Percentiles rank a stretch among this genome's conserved stretches.
Evolutionary conservation across 2,113 vertebrate species (phyloP).

Genomic region (Phalacrocorax brasilianus): DNA sequence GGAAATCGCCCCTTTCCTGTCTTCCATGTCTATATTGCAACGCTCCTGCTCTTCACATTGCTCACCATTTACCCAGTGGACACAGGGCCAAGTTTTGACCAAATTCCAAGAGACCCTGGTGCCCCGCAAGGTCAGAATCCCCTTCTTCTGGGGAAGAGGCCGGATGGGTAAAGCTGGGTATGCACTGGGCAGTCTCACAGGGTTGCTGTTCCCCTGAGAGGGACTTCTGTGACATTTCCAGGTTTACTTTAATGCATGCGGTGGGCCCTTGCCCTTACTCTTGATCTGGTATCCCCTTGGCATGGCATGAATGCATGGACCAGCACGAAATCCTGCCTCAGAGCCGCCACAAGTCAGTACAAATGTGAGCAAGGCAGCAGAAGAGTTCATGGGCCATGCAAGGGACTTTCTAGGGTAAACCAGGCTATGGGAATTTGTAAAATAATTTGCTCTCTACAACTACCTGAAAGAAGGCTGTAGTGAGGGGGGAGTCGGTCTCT

Average conservation of each 20-base stretch:
- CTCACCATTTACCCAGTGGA: neutral
- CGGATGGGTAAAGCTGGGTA: neutral
- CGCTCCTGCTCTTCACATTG: neutral
- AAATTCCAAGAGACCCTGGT: neutral
- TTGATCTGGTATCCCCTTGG: neutral
- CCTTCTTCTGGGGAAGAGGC: neutral
- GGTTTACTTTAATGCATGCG: neutral
- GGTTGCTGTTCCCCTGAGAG: neutral
- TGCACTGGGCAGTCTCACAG: neutral
- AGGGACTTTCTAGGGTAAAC: neutral
- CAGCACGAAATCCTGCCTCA: neutral
- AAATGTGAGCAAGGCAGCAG: neutral
- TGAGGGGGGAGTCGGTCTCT: too few relatives aligned
- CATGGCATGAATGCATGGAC: neutral
- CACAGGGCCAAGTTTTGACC: neutral
- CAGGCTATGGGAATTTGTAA: neutral
- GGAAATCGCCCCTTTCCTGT: neutral
- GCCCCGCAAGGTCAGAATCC: neutral
- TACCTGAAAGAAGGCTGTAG: too few relatives aligned
- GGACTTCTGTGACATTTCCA: neutral
- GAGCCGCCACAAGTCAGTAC: neutral
- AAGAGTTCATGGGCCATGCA: neutral
- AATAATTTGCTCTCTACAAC: neutral
- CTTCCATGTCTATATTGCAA: neutral
- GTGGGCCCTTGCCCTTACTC: neutral